A percentile compares a stretch with the other conserved stretches of the same genome.
phyloP scores from a whole-genome alignment of 2,113 vertebrate species.

The Amazona guildingii region DNA sequence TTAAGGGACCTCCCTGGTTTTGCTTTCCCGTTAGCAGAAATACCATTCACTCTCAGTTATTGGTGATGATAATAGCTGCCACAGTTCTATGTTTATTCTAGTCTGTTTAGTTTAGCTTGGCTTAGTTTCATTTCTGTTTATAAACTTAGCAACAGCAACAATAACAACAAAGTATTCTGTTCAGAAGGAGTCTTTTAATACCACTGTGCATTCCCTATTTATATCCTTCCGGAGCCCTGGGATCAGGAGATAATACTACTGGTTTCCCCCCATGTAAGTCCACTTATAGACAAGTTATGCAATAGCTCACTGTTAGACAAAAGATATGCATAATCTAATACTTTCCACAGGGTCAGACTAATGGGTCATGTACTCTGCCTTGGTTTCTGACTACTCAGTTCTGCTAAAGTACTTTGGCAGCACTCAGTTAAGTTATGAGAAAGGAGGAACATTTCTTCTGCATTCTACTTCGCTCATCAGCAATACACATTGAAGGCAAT shows the following conservation, averaged over 20 bases:
- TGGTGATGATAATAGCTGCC: neutral
- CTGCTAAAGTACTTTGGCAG: neutral
- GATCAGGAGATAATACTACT: neutral
- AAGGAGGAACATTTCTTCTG: neutral
- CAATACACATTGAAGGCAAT: fast-evolving
- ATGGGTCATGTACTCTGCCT: neutral
- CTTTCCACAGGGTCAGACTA: neutral
- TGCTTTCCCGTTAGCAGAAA: neutral
- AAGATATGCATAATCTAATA: neutral
- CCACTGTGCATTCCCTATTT: neutral
- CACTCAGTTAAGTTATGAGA: neutral
- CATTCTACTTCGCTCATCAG: neutral
- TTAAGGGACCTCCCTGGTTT: neutral
- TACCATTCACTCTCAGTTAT: fast-evolving
- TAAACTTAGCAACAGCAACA: neutral
- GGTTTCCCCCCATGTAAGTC: neutral
- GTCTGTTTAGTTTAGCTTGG: neutral
- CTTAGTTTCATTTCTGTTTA: neutral
- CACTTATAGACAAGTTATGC: neutral
- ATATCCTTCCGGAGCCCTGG: neutral
- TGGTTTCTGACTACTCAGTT: neutral
- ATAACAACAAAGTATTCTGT: neutral
- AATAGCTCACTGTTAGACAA: neutral
- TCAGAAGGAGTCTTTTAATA: neutral
- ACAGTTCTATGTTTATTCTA: neutral